Conservation (phyloP, 1,140 invertebrate genomes). For the Eciton burchellii region DNA sequence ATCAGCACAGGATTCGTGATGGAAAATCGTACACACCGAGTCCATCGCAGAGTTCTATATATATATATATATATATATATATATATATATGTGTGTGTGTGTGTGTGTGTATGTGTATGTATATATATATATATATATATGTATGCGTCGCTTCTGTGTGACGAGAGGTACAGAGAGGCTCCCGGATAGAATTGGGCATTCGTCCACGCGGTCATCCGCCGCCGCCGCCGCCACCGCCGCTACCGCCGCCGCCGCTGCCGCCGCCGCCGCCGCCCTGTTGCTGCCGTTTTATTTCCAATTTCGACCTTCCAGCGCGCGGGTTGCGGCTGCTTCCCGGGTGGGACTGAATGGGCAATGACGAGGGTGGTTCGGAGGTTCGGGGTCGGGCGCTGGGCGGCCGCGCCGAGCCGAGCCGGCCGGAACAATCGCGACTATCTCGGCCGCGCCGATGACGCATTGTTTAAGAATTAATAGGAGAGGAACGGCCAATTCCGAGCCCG, state of each 20-base stretch:
- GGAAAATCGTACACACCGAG: conserved; percentile 65
- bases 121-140: no score
- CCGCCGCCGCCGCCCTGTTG: conserved; percentile 54
- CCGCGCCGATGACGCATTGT: conserved; percentile 75
- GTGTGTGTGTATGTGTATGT: no score
- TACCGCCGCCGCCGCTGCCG: no score
- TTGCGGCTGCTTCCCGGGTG: conserved; percentile 53
- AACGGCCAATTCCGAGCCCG: conserved; percentile 42
- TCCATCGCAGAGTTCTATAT: conserved; percentile 60
- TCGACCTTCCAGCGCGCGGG: conserved; percentile 56
- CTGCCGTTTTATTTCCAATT: conserved; percentile 80
- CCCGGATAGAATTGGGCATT: conserved; percentile 53
- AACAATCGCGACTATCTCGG: conserved; percentile 66
- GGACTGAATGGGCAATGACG: conserved; percentile 58
- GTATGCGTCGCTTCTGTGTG: conserved; percentile 59
- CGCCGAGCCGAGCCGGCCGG: conserved; percentile 7
- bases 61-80: no score
- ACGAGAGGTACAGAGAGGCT: conserved; percentile 60
- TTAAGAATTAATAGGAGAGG: conserved; percentile 75
- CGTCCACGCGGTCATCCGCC: conserved; percentile 49
- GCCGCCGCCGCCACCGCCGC: conserved; percentile 56
- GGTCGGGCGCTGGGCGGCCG: conserved; percentile 23
- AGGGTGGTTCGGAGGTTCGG: conserved; percentile 29
- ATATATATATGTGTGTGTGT: no score
- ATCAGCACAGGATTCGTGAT: conserved; percentile 58